phyloP scores from a whole-genome alignment of 37 sponge, comb jelly and placozoan species.

The Hormiphora californensis region DNA sequence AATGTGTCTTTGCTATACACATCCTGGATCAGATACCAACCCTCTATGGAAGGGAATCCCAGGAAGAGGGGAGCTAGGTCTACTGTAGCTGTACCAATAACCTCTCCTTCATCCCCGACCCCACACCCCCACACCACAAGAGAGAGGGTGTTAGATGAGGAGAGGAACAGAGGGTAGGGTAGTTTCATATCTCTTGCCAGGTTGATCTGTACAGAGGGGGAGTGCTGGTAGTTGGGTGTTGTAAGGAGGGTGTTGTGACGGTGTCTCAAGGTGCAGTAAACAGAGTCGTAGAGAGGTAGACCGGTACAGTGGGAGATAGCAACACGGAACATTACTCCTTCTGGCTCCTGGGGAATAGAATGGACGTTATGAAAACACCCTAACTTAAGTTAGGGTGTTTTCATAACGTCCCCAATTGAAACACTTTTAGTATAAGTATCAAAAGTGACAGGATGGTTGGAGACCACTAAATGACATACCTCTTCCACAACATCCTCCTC shows the following conservation, averaged over 20 bases:
- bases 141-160: not conserved
- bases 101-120: not conserved
- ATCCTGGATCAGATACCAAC: constrained; percentile 46
- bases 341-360: no score
- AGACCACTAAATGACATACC: no score
- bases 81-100: constrained; percentile 15
- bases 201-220: constrained; percentile 17
- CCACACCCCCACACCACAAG: not conserved
- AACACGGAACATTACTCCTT: constrained; percentile 10
- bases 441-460: no score
- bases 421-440: no score
- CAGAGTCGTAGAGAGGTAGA: not conserved
- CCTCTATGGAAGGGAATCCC: not conserved
- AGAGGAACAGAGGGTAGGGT: constrained; percentile 35
- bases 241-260: not conserved
- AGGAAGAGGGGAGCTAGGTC: constrained; percentile 44
- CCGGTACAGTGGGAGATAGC: constrained; percentile 19
- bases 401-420: no score
- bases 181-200: not conserved
- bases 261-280: not conserved
- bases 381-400: no score
- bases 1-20: constrained; percentile 43
- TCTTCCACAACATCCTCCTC: no score
- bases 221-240: not conserved
- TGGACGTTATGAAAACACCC: no score